These are phyloP conservation scores for Bombus huntii DNA, from an alignment of 1,140 invertebrate genomes.

Conservation along the genomic window DNA sequence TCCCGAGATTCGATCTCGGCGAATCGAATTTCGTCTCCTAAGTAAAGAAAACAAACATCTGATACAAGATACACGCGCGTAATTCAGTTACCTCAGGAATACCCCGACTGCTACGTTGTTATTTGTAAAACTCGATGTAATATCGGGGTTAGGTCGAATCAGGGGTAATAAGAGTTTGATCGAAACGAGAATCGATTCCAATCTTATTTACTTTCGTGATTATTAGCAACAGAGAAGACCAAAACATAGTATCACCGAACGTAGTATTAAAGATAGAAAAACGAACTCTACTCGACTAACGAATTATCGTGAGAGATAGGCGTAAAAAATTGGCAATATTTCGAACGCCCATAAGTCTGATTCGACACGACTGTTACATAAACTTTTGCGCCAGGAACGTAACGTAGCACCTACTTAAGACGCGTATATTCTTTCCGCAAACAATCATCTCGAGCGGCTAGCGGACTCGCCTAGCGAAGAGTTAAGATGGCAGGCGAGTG, in stretches of 20 bases:
- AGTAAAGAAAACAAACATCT: constrained; percentile 53
- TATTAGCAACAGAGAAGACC: neutral
- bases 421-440: constrained; percentile 62
- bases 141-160: neutral
- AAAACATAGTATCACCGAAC: too few relatives aligned
- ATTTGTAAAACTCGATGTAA: neutral
- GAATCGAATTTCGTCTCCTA: constrained; percentile 47
- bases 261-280: neutral
- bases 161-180: neutral
- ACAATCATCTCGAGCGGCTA: constrained; percentile 55
- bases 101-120: neutral
- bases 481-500: constrained; percentile 6
- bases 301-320: neutral
- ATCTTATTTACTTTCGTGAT: neutral
- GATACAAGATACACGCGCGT: neutral
- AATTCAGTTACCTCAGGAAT: constrained; percentile 35
- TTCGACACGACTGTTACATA: neutral
- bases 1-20: neutral
- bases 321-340: neutral
- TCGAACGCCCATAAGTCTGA: neutral
- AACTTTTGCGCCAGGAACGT: neutral
- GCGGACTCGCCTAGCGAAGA: too few relatives aligned
- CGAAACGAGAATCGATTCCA: constrained; percentile 10
- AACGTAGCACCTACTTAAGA: constrained; percentile 69
- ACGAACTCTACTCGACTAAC: neutral